Base-by-base conservation (phyloP, 2,113 vertebrate genomes). In the Glaucomys volans region DNA sequence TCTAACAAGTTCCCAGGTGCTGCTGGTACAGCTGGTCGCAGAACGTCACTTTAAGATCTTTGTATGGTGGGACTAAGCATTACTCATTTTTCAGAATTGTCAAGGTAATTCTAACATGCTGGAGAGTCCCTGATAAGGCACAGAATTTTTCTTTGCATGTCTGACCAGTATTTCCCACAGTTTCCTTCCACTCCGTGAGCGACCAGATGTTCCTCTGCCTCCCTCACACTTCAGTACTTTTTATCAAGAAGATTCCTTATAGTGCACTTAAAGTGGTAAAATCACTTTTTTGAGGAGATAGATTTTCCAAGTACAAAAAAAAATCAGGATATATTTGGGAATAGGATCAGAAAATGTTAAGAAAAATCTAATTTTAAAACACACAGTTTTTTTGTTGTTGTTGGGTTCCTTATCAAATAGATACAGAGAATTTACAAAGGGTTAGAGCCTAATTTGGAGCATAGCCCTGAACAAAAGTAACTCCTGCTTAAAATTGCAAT, bases 361-460 rank as follows among this genome's bases (percentile, higher is more conserved):
- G 35, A 66, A 72, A 82, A 96, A 86, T 66, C 37, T 54, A 94
- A 92, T 79, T 80, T 74, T 72, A 57, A 85, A 87, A 76, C 7
- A 79, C 37, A 10, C 5, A 9, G 8, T 32, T 50, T 50, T 52
- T 69, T 66, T 44, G 59, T 62, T 7, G 3, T 0, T 75, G 40
- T n/a, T 66, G 71, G 17, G 8, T 67, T 76, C 32, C 72, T 88
- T 77, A 62, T 57, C n/a, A 86, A 87, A 69, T 52, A 35, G 54
- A 77, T n/a, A 47, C 9, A 52, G 81, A 91, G 24, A 69, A 84
- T 44, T 71, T 75, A 79, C 24, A 85, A 14, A 54, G 12, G 37
- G 47, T 42, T 69, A 35, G 2, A 57, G 42, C 52, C 66, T 86
- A 67, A 92, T 87, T 67, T 93, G 44, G 57, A 95, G 28, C 7